Conservation (phyloP, 2,113 vertebrate species). For the Colinus virginianus region DNA sequence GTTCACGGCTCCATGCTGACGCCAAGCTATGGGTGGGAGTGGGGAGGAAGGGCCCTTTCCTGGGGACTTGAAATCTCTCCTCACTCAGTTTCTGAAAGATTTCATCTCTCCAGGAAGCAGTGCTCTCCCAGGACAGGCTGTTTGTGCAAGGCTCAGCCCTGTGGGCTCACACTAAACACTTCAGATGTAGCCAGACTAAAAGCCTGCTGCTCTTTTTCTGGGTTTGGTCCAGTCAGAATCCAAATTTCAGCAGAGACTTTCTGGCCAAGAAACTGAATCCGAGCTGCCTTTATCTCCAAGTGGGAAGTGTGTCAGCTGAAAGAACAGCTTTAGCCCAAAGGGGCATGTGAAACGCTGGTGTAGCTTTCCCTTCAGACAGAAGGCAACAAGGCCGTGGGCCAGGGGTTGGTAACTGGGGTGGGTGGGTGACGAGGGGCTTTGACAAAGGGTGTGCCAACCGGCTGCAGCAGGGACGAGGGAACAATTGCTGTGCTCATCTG, state of each 20-base stretch:
- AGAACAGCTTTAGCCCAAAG: background rate
- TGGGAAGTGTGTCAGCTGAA: slow-evolving; percentile 26
- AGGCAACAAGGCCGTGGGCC: background rate
- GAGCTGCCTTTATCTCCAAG: slow-evolving; percentile 44
- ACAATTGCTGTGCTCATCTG: background rate
- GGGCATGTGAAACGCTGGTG: background rate
- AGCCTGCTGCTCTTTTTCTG: background rate
- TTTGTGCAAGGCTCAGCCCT: slow-evolving; percentile 21
- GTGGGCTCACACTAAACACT: slow-evolving; percentile 38
- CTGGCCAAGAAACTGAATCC: slow-evolving; percentile 29
- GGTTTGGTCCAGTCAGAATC: slow-evolving; percentile 3
- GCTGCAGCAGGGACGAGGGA: background rate
- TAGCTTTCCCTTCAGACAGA: background rate
- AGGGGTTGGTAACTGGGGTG: background rate
- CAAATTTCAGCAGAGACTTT: slow-evolving; percentile 31
- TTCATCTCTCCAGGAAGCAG: slow-evolving; percentile 64
- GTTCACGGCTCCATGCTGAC: background rate
- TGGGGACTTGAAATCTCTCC: slow-evolving; percentile 50
- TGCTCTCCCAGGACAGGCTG: slow-evolving; percentile 24
- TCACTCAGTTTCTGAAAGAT: slow-evolving; percentile 42
- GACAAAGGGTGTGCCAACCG: slow-evolving; percentile 25
- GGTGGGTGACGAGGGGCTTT: background rate
- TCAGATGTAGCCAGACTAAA: slow-evolving; percentile 33
- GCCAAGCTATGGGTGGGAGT: slow-evolving; percentile 49
- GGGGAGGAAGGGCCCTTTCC: background rate